Conservation (phyloP, 1,140 invertebrate species). For the Venustaconcha ellipsiformis region DNA sequence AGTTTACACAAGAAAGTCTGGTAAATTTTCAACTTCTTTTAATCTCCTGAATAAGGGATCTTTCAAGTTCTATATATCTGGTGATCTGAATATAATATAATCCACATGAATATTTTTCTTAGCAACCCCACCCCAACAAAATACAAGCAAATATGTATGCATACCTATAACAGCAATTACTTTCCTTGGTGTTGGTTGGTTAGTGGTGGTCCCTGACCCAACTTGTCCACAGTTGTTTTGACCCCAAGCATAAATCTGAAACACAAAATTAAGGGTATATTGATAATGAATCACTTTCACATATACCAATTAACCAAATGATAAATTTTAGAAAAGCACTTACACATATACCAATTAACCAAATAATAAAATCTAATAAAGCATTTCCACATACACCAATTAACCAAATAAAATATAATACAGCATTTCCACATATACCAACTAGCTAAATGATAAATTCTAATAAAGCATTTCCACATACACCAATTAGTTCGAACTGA, state of each 20-base stretch:
- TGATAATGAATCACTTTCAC: too few relatives aligned
- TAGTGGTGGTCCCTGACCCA: slow-evolving; percentile 75
- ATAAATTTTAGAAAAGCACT: too few relatives aligned
- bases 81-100: not conserved
- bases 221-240: slow-evolving; percentile 80
- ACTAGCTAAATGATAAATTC: too few relatives aligned
- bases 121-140: not conserved
- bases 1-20: too few relatives aligned
- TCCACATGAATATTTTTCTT: not conserved
- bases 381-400: too few relatives aligned
- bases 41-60: not conserved
- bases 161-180: slow-evolving; percentile 72
- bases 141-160: slow-evolving; percentile 1
- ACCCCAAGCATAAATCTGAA: slow-evolving; percentile 77
- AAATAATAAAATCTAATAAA: too few relatives aligned
- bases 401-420: too few relatives aligned
- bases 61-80: not conserved
- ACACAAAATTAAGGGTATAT: not conserved
- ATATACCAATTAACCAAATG: too few relatives aligned
- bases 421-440: too few relatives aligned
- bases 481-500: too few relatives aligned
- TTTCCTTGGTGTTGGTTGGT: slow-evolving; percentile 75
- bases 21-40: not conserved
- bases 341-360: too few relatives aligned
- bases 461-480: too few relatives aligned